These are phyloP conservation scores for Orchestia grillus DNA, from an alignment of 1,140 invertebrate species.

Conservation along the genomic window DNA sequence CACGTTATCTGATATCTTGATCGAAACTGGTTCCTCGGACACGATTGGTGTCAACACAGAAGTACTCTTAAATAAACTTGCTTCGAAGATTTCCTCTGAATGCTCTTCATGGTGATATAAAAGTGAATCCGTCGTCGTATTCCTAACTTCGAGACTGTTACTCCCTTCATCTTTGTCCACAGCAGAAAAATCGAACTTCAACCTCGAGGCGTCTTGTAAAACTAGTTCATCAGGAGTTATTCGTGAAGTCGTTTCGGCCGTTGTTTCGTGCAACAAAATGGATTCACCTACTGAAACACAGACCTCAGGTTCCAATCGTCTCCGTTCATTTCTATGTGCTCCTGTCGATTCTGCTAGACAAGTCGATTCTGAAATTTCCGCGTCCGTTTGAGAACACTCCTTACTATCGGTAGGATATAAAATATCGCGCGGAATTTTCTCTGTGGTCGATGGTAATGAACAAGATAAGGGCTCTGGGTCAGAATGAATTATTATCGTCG, in stretches of 20 bases:
- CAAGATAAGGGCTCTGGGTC: background rate
- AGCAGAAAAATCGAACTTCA: background rate
- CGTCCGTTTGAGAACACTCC: background rate
- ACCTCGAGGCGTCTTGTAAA: background rate
- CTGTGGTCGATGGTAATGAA: background rate
- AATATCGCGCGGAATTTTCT: background rate
- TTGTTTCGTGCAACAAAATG: background rate
- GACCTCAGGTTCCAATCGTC: background rate
- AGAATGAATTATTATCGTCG: background rate
- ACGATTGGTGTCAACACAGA: background rate
- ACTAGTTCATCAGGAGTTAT: background rate
- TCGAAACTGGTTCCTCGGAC: background rate
- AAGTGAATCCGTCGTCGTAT: background rate
- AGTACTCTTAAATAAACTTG: background rate
- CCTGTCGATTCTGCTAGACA: background rate
- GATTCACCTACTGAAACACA: background rate
- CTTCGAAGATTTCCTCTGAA: background rate
- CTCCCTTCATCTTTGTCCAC: background rate
- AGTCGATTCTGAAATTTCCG: background rate
- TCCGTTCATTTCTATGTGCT: background rate
- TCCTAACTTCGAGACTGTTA: background rate
- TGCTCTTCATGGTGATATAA: background rate
- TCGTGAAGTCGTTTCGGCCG: background rate
- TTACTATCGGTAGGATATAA: background rate
- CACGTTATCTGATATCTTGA: background rate